A percentile compares a stretch with the other conserved stretches of the same genome.
phyloP scores from a whole-genome alignment of 2,113 vertebrate species.

The Mandrillus leucophaeus region DNA sequence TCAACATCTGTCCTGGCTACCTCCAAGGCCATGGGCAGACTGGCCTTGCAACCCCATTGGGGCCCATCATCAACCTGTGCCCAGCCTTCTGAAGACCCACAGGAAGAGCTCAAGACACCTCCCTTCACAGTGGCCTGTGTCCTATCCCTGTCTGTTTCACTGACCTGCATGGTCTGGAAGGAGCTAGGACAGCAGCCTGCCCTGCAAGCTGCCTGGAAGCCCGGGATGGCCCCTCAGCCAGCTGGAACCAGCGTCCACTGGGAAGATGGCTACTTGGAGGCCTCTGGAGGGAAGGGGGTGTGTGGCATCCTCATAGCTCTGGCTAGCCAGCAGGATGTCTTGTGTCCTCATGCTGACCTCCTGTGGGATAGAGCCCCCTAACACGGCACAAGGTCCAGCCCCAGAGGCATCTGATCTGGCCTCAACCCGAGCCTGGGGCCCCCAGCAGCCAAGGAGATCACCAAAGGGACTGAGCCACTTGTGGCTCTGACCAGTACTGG shows the following conservation, averaged over 20 bases:
- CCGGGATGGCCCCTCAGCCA: accelerated
- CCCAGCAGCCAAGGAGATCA: neutral
- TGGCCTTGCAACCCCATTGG: neutral
- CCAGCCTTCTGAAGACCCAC: accelerated
- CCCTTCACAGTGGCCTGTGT: neutral
- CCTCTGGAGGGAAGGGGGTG: too few relatives aligned
- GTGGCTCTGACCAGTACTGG: neutral
- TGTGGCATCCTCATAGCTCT: accelerated
- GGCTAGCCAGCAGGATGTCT: too few relatives aligned
- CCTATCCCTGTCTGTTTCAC: accelerated
- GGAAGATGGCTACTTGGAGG: neutral
- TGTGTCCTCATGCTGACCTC: too few relatives aligned
- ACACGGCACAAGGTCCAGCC: neutral
- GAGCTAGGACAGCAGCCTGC: too few relatives aligned
- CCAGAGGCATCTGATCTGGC: neutral
- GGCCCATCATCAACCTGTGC: accelerated
- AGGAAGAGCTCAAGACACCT: neutral
- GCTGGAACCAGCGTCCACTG: accelerated
- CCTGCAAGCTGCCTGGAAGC: accelerated
- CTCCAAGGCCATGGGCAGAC: neutral
- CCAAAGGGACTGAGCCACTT: neutral
- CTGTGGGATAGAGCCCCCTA: accelerated
- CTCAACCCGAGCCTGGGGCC: neutral
- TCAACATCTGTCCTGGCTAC: neutral
- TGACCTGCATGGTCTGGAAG: too few relatives aligned